These are phyloP conservation scores for Rhyzopertha dominica DNA, from an alignment of 1,140 invertebrate species.

Conservation along the genomic window DNA sequence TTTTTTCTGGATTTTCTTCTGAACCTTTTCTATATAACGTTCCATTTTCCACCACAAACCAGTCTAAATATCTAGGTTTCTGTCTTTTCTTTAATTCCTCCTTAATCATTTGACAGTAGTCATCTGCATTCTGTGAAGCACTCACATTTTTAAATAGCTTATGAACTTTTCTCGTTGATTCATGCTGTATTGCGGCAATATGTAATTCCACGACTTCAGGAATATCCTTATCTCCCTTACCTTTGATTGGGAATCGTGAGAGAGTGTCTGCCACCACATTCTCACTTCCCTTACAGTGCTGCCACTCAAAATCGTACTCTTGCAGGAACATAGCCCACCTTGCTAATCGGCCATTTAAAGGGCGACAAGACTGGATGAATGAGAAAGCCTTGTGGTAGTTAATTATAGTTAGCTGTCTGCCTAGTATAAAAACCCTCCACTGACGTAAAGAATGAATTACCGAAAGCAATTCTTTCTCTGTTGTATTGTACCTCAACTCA, in stretches of 20 bases:
- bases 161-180: background rate
- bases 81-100: background rate
- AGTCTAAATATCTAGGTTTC: background rate
- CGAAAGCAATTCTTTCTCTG: conserved; percentile 1
- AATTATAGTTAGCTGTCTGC: conserved; percentile 4
- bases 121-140: background rate
- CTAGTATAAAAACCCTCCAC: conserved; percentile 2
- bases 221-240: background rate
- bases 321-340: conserved; percentile 5
- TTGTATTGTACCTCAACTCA: conserved; percentile 2
- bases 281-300: conserved; percentile 7
- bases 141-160: background rate
- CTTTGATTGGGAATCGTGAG: conserved; percentile 2
- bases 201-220: background rate
- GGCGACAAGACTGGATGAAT: conserved; percentile 1
- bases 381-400: conserved; percentile 5
- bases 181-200: no score
- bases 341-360: conserved; percentile 3
- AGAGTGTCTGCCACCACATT: conserved; percentile 5
- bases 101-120: background rate
- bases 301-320: conserved; percentile 6
- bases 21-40: background rate
- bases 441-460: background rate
- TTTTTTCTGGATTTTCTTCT: background rate
- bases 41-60: background rate